phyloP scores from a whole-genome alignment of 2,888 invertebrate genomes.

The Drosophila formosana region DNA sequence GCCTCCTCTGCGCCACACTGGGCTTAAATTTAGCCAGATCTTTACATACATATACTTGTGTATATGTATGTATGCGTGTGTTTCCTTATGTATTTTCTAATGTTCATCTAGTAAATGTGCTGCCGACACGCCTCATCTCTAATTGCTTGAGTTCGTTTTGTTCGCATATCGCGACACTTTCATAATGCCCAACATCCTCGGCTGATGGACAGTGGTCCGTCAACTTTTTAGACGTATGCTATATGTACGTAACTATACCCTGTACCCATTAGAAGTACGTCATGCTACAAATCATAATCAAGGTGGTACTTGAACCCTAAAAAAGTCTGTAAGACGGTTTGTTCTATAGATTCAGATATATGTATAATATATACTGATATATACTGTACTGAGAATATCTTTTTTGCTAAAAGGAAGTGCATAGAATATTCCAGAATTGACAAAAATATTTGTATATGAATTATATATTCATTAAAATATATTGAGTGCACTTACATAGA shows the following conservation, averaged over 20 bases:
- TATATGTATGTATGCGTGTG: slow-evolving; percentile 3
- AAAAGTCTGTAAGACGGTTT: no score
- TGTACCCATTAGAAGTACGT: background rate
- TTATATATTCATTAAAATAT: no score
- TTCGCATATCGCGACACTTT: slow-evolving; percentile 36
- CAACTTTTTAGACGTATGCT: slow-evolving; percentile 18
- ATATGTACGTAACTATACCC: background rate
- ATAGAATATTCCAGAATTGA: no score
- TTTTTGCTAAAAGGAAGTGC: no score
- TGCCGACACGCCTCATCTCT: slow-evolving; percentile 65
- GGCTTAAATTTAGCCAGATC: slow-evolving; percentile 43
- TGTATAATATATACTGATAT: no score
- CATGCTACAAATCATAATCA: background rate
- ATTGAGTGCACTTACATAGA: no score
- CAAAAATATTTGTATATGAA: no score
- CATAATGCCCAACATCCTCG: slow-evolving; percentile 26
- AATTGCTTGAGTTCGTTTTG: slow-evolving; percentile 41
- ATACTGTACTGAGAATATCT: no score
- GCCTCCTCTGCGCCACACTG: slow-evolving; percentile 24
- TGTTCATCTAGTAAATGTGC: slow-evolving; percentile 14
- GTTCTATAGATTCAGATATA: no score
- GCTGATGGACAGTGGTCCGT: slow-evolving; percentile 63
- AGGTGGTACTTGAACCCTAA: no score
- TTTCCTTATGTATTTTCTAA: slow-evolving; percentile 5
- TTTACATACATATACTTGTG: background rate